A percentile compares a stretch with the other conserved stretches of the same genome.
These are phyloP conservation scores for Pachyramphus minor DNA, from an alignment of 2,113 vertebrate genomes.

Conservation along the genomic window DNA sequence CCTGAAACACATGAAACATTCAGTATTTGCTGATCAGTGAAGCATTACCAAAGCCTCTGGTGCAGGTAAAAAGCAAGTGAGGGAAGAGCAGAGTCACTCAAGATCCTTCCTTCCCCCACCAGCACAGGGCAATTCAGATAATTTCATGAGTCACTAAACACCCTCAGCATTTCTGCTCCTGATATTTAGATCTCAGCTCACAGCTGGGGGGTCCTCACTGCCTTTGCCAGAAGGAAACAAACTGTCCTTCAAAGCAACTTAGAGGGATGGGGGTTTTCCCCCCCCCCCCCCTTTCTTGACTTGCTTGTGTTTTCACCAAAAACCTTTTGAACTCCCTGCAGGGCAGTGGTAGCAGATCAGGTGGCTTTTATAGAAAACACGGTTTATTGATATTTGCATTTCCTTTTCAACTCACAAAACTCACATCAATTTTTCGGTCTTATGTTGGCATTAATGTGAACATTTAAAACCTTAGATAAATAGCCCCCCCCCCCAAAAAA, in stretches of 20 bases:
- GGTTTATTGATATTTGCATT: constrained; percentile 46
- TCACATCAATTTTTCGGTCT: neutral
- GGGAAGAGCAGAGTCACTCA: neutral
- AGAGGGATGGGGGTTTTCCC: neutral
- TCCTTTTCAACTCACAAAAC: constrained; percentile 47
- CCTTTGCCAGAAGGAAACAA: neutral
- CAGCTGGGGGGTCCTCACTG: neutral
- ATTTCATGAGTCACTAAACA: neutral
- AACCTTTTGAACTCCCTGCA: neutral
- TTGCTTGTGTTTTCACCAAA: neutral
- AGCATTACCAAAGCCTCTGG: neutral
- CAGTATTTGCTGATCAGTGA: neutral
- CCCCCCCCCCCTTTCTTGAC: neutral
- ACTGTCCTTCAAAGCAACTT: neutral
- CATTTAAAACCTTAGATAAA: neutral
- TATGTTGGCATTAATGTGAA: neutral
- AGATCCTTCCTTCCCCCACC: neutral
- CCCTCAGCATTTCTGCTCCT: neutral
- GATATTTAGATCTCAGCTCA: neutral
- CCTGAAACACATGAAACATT: neutral
- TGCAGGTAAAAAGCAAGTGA: neutral
- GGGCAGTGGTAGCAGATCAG: neutral
- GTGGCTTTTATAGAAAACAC: neutral
- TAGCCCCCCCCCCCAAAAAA: neutral
- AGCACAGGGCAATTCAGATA: neutral